A percentile compares a stretch with the other conserved stretches of the same genome.
phyloP scores from a whole-genome alignment of 2,113 vertebrate species.

The Nothobranchius kuhntae region DNA sequence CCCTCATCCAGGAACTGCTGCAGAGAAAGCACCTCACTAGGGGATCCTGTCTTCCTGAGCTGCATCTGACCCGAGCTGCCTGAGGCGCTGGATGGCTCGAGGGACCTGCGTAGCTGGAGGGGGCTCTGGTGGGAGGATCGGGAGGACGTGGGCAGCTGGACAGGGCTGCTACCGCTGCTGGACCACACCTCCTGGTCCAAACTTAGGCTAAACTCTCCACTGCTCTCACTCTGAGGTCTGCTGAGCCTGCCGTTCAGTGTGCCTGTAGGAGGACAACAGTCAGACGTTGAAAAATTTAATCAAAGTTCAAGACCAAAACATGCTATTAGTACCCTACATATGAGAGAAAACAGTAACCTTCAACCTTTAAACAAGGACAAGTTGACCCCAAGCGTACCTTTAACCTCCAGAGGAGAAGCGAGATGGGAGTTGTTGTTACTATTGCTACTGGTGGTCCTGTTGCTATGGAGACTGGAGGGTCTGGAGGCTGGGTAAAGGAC shows the following conservation, averaged over 20 bases:
- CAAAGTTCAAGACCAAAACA: too few relatives aligned
- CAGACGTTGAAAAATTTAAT: not conserved
- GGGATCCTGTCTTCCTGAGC: conserved; percentile 77
- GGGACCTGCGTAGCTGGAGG: conserved; percentile 79
- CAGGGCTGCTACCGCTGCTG: conserved; percentile 91
- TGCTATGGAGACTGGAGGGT: conserved; percentile 96
- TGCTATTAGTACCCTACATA: too few relatives aligned
- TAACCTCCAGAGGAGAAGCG: conserved; percentile 88
- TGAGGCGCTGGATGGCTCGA: conserved; percentile 58
- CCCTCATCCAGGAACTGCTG: conserved; percentile 96
- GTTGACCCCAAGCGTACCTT: conserved; percentile 84
- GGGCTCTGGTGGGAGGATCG: conserved; percentile 86
- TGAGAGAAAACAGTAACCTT: not conserved
- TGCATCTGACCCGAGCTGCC: conserved; percentile 32
- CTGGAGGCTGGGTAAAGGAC: conserved; percentile 85
- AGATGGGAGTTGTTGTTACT: conserved; percentile 91
- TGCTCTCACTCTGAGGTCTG: conserved; percentile 95
- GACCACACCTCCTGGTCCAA: conserved; percentile 93
- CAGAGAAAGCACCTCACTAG: conserved; percentile 88
- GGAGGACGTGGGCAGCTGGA: conserved; percentile 83
- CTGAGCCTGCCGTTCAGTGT: conserved; percentile 83
- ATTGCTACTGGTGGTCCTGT: conserved; percentile 94
- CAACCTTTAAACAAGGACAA: conserved; percentile 6
- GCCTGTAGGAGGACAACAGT: conserved; percentile 73
- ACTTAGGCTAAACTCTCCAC: conserved; percentile 90